Conservation (phyloP, 2,888 invertebrate genomes). For the Mimumesa dahlbomi region DNA sequence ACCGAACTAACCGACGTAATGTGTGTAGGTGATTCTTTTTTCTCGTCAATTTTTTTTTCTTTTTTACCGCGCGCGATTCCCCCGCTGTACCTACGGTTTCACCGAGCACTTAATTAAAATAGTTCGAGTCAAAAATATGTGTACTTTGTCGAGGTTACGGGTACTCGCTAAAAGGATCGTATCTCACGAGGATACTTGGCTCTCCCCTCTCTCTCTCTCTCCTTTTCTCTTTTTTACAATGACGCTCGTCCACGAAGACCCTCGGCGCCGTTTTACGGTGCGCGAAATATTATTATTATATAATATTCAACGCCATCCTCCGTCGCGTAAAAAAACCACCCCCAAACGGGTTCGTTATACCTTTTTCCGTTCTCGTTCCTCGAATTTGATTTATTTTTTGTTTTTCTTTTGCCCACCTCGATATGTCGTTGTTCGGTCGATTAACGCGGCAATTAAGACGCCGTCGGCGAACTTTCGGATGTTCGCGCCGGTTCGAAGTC, state of each 20-base stretch:
- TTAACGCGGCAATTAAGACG: no score
- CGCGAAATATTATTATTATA: no score
- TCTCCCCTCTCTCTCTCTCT: background rate
- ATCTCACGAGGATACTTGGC: constrained; percentile 15
- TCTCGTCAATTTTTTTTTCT: constrained; percentile 16
- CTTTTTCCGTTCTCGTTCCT: no score
- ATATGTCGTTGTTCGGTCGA: no score
- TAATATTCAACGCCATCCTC: no score
- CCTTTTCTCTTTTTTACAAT: background rate
- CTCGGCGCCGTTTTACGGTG: constrained; percentile 3
- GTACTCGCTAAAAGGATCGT: constrained; percentile 46
- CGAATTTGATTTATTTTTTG: no score
- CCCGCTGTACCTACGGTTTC: no score
- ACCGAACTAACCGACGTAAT: constrained; percentile 49
- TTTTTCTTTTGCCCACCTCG: no score
- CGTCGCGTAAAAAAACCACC: no score
- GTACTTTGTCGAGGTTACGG: constrained; percentile 67
- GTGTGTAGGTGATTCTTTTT: constrained; percentile 42
- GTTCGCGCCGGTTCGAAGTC: no score
- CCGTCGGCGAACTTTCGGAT: no score
- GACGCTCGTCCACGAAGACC: background rate
- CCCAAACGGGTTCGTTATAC: no score
- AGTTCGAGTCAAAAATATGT: constrained; percentile 73
- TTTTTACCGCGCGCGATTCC: constrained; percentile 9
- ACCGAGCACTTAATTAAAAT: constrained; percentile 75